Conservation (phyloP, 2,113 vertebrate genomes). For the Coptodon rendalli region DNA sequence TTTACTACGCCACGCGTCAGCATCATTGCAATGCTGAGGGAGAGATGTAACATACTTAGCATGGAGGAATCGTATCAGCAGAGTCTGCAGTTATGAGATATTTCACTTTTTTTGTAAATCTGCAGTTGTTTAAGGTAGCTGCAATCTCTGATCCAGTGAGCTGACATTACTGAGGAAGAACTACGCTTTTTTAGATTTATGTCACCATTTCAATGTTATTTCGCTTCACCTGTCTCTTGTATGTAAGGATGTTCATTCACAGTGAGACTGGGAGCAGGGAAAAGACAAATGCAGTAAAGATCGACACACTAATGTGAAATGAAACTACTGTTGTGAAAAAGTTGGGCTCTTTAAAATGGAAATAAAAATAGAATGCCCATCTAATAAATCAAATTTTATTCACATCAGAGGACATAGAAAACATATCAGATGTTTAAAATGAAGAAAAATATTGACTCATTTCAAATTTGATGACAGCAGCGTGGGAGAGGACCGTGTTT, state of each 20-base stretch:
- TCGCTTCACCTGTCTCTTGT: rapidly evolving
- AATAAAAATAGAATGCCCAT: rapidly evolving
- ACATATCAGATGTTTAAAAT: not conserved
- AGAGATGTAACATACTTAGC: rapidly evolving
- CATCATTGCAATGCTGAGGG: not conserved
- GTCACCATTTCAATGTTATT: rapidly evolving
- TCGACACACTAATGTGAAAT: not conserved
- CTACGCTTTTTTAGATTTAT: not conserved
- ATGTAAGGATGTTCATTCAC: not conserved
- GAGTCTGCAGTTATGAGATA: not conserved
- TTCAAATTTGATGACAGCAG: not conserved
- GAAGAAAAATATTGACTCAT: not conserved
- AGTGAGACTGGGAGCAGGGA: not conserved
- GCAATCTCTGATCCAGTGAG: not conserved
- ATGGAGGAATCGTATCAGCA: not conserved
- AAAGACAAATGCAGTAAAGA: not conserved
- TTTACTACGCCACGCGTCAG: not conserved
- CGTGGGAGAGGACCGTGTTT: not conserved
- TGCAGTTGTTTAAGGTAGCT: not conserved
- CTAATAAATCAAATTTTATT: rapidly evolving
- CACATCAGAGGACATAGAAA: not conserved
- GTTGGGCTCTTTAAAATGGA: not conserved
- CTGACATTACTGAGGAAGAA: not conserved
- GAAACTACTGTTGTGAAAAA: not conserved
- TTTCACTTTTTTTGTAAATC: not conserved